Evolutionary conservation across 1,140 invertebrate genomes (phyloP), one percentile per base, ranked within the genome.

Genomic region (Drosophila jambulina): DNA sequence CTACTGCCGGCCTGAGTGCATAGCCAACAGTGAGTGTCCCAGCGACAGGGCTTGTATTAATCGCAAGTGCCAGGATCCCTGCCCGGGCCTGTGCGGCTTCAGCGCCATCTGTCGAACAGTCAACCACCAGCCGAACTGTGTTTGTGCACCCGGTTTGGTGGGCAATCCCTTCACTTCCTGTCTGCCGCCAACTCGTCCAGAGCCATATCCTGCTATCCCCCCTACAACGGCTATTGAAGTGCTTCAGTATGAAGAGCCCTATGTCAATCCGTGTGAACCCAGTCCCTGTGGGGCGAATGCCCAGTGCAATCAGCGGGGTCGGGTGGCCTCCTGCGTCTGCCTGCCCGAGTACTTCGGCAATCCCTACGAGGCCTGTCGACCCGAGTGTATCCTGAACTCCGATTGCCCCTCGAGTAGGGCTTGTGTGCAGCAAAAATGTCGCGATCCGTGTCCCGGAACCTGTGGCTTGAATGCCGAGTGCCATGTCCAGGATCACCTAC

Each of bases 391-490:
- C 7, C 93, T 96, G 3, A 96, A 96, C 87, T 95, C 95, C 1
- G 96, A 97, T 84, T 97, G 96, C 88, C 92, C 95, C 32, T 94
- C 95, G 10, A 95, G 94, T 78, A 94, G 94, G 76, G 95, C 96
- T 49, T 97, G 96, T 78, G 93, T 96, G 8, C 95, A 96, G 79
- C 95, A 95, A 49, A 96, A 95, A 92, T 97, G 97, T 82, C 94
- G 94, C 78, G 95, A 97, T 94, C 96, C 96, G 38, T 97, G 97
- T 84, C 95, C 95, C 2, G 95, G 96, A n/a, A 94, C 94, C 12
- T 97, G 96, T 92, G 96, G 96, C 38, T 91, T 94, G 23, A 96
- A 97, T 85, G 96, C 95, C 2, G 94, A 95, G 71, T 97, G 96
- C 87, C 94, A 94, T 90, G 96, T 96, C 12, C 93, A 96, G 2